Base-by-base conservation (phyloP, 35 echinoderm and acorn worm genomes). In the Amphiura filiformis region DNA sequence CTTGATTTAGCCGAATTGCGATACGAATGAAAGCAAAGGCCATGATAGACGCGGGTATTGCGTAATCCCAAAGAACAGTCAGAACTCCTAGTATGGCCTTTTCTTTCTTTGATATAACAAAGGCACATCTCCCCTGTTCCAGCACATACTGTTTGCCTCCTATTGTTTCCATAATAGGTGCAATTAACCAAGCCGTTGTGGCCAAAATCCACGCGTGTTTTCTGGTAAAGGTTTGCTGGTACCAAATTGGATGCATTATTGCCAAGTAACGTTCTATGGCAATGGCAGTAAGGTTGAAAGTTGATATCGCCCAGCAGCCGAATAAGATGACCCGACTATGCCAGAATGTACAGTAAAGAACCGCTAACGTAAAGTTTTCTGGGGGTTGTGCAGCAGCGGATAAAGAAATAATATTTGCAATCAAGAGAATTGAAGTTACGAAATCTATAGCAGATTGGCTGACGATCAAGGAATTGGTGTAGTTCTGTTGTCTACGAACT, bases 261-360 rank as follows among this genome's bases (percentile, higher is more conserved):
- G 94, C 94, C 0, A 92, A 39, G n/a, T 92, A 96, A 13, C 94
- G 33, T 56, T 96, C 94, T 39, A 96, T 52, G 2, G 94, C 89
- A 22, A 96, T 82, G 30, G 82, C 94, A n/a, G 76, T 80, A 26
- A 96, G 80, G 39, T 96, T 96, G 82, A 93, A 89, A 3, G 94
- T 93, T 5, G 94, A 96, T 0, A 89, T 64, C 0, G 87, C 91
- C 39, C 93, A 96, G 0, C 76, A 35, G 1, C 30, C 75, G 22
- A 89, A 96, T n/a, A 96, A 76, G 38, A 93, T 76, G 0, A 87
- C 28, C n/a, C 80, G 38, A 11, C 86, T 85, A 17, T 70, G 20
- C 90, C 90, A 96, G n/a, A 92, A 52, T 18, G 83, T 89, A 38
- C 91, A 93, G 26, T 80, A 87, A 0, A 96, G 11, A 38, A 56